Base-by-base conservation (phyloP, 2,113 vertebrate genomes). In the Paraplagusia blochii region DNA sequence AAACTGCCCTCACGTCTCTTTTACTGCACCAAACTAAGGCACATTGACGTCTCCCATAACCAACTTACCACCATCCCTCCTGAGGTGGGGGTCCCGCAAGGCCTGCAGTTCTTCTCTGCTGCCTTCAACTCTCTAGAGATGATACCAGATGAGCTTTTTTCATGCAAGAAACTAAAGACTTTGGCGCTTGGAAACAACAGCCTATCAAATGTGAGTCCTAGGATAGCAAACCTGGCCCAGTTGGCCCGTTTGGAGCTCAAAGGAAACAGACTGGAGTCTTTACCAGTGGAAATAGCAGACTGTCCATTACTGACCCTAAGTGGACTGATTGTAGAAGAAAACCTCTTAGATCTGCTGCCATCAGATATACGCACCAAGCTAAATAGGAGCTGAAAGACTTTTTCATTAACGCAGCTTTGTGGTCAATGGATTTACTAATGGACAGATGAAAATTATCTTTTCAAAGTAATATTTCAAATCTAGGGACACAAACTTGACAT, bases 41-140 rank as follows among this genome's bases (percentile, higher is more conserved):
- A 93, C 81, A 82, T 96, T 1, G 92, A 96, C 10, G 74, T 95
- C 9, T 93, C 94, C 19, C 90, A 93, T 81, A 96, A 96, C 14
- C 89, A 89, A 52, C 80, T 95, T 22, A 83, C 71, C 5, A 71
- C 84, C 0, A 74, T 96, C 9, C 93, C 93, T 0, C 63, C 91
- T 0, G 93, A 93, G 64, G 84, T 96, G 42, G 90, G 90, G 44
- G 85, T 92, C 47, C 84, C 93, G 5, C 92, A 95, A 79, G 78
- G 85, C 49, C 88, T 96, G 1, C 92, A 92, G 81, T 87, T 88
- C 70, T 87, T 95, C 42, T 89, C 88, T 0, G 64, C 90, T 16
- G 91, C 93, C 17, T 92, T 88, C 74, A 96, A 96, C 44, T 88
- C 89, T 4, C 67, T 95, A 8, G 92, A 94, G 69, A 54, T 55